phyloP scores from a whole-genome alignment of 2,113 vertebrate species.

The Osmerus mordax region DNA sequence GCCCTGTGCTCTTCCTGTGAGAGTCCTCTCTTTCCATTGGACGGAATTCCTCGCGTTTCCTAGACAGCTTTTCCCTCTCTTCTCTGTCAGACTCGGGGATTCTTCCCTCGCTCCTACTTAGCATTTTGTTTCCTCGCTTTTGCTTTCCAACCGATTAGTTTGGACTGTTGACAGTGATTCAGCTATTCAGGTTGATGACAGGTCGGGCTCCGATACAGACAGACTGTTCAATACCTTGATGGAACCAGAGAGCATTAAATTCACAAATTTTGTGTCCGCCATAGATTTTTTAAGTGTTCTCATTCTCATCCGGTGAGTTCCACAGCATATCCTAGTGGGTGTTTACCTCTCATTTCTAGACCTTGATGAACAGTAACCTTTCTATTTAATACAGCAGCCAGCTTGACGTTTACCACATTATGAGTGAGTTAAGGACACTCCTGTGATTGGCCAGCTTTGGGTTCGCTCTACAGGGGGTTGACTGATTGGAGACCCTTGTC shows the following conservation, averaged over 20 bases:
- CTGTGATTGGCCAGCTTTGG: conserved; percentile 43
- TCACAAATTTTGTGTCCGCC: no score
- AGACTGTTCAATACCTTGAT: no score
- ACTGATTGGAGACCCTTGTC: background rate
- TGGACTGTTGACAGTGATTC: conserved; percentile 27
- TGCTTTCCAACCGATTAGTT: conserved; percentile 34
- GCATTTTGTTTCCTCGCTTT: conserved; percentile 14
- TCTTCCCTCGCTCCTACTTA: conserved; percentile 14
- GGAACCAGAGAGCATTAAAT: no score
- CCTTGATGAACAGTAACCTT: no score
- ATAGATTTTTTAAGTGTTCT: no score
- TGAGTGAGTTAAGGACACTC: conserved; percentile 31
- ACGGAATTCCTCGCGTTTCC: conserved; percentile 22
- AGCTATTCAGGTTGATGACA: conserved; percentile 31
- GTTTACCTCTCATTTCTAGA: no score
- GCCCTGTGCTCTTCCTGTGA: conserved; percentile 22
- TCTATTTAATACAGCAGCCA: conserved; percentile 12
- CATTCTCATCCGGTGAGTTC: no score
- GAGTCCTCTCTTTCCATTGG: conserved; percentile 41
- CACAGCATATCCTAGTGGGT: no score
- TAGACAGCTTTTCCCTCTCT: background rate
- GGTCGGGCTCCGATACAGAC: no score
- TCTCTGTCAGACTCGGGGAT: conserved; percentile 2
- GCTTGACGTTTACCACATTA: conserved; percentile 57
- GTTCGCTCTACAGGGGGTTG: conserved; percentile 8